A percentile compares a stretch with the other conserved stretches of the same genome.
These are phyloP conservation scores for Drosophila simulans DNA, from an alignment of 1,140 invertebrate species.

Conservation along the genomic window DNA sequence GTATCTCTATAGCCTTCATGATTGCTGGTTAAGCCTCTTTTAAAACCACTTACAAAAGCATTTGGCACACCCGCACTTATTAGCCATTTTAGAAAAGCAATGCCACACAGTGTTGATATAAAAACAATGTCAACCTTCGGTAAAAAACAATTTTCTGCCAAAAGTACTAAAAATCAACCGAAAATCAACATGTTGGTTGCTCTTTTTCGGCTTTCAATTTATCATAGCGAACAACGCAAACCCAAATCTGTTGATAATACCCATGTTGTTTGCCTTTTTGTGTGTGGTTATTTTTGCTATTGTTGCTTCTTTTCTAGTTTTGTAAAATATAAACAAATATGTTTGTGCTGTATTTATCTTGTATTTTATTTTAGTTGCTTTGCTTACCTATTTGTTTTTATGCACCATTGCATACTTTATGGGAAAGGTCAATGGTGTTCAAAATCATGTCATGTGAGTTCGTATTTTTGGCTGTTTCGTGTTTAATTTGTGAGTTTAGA, in stretches of 20 bases:
- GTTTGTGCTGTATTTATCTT: constrained; percentile 24
- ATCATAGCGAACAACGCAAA: constrained; percentile 50
- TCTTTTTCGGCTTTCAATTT: constrained; percentile 47
- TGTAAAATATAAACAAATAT: constrained; percentile 32
- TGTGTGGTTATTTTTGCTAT: constrained; percentile 27
- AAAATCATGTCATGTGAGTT: constrained; percentile 15
- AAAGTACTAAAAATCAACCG: constrained; percentile 42
- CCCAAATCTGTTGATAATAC: constrained; percentile 60
- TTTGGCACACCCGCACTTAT: constrained; percentile 36
- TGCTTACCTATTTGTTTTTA: constrained; percentile 32
- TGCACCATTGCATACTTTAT: constrained; percentile 46
- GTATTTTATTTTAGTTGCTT: constrained; percentile 28
- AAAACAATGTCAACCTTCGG: constrained; percentile 64
- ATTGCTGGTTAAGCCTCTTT: constrained; percentile 21
- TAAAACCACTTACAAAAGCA: constrained; percentile 25
- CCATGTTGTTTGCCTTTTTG: constrained; percentile 50
- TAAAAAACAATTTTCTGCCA: constrained; percentile 41
- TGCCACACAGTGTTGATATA: constrained; percentile 23
- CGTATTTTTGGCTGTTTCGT: constrained; percentile 27
- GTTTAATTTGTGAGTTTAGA: constrained; percentile 28
- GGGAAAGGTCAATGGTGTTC: constrained; percentile 55
- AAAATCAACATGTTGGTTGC: constrained; percentile 42
- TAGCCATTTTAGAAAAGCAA: neutral
- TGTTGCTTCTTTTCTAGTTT: constrained; percentile 30
- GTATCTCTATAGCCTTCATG: constrained; percentile 23